A percentile compares a stretch with the other conserved stretches of the same genome.
Conservation (phyloP, 2,797 vertebrate species). For the Danio choprae region DNA sequence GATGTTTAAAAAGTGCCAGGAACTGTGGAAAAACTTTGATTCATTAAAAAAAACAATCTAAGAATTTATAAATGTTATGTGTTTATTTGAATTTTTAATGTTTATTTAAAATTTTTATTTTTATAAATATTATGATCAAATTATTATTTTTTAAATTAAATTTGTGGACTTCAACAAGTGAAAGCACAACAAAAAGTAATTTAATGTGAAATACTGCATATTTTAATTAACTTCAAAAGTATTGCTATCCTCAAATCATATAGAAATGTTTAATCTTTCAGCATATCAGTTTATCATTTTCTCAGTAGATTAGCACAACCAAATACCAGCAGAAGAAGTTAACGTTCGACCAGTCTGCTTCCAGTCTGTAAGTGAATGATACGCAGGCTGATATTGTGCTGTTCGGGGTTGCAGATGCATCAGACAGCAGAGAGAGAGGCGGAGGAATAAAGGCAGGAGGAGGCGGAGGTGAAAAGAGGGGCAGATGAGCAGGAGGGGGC, state of each 20-base stretch:
- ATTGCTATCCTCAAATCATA: too few species aligned
- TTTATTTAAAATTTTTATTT: too few species aligned
- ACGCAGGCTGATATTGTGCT: conserved; percentile 8
- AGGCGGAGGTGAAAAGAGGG: conserved; percentile 70
- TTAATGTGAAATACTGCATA: too few species aligned
- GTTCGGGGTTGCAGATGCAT: conserved; percentile 21
- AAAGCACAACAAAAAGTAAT: not conserved
- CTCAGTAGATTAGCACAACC: not conserved
- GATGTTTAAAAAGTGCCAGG: not conserved
- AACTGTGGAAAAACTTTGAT: not conserved
- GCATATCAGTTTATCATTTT: not conserved
- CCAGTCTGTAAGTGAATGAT: conserved; percentile 9
- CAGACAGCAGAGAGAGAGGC: conserved; percentile 24
- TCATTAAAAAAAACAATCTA: not conserved
- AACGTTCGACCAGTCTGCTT: not conserved
- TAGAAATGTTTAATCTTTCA: conserved; percentile 7
- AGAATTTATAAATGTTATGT: not conserved
- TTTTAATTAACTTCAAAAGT: too few species aligned
- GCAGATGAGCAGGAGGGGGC: conserved; percentile 78
- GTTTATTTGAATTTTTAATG: not conserved
- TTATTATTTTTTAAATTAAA: too few species aligned
- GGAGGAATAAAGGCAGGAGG: conserved; percentile 54
- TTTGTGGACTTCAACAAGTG: not conserved
- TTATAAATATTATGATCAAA: too few species aligned
- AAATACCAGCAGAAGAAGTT: conserved; percentile 9